Conservation (phyloP, 2,888 invertebrate species). For the Camponotus fellah region DNA sequence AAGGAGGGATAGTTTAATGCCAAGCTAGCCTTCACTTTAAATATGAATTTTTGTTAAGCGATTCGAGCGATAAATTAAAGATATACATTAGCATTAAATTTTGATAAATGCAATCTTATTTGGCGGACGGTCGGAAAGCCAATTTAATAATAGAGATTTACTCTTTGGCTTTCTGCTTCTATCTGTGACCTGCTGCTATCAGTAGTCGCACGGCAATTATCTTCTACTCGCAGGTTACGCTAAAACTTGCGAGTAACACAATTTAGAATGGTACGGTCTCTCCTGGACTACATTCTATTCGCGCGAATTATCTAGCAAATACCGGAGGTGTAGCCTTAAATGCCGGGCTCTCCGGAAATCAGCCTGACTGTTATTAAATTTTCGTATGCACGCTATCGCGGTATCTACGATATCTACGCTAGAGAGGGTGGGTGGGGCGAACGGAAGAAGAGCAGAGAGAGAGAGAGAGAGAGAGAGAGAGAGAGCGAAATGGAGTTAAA, state of each 20-base stretch:
- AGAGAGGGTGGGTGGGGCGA: conserved; percentile 18
- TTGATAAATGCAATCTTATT: background rate
- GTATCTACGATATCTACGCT: conserved; percentile 65
- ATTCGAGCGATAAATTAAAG: too few relatives aligned
- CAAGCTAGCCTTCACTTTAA: too few relatives aligned
- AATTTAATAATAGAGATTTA: background rate
- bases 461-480: conserved; percentile 17
- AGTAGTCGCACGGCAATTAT: conserved; percentile 36
- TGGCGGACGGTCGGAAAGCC: background rate
- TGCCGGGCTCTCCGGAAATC: conserved; percentile 60
- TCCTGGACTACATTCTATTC: conserved; percentile 43
- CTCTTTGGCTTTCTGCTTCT: background rate
- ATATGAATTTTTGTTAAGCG: too few relatives aligned
- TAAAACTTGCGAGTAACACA: conserved; percentile 44
- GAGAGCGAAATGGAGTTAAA: conserved; percentile 54
- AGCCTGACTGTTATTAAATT: conserved; percentile 72
- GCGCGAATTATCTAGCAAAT: conserved; percentile 51
- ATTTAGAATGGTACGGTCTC: conserved; percentile 45
- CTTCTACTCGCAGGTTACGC: conserved; percentile 13
- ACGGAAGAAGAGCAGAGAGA: conserved; percentile 16
- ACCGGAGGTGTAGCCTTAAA: conserved; percentile 60
- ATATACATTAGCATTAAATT: too few relatives aligned
- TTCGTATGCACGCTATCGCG: conserved; percentile 66
- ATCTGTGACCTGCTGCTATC: conserved; percentile 6
- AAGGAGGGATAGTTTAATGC: too few relatives aligned